phyloP scores from a whole-genome alignment of 1,140 invertebrate genomes.

The Sarcophaga bullata region DNA sequence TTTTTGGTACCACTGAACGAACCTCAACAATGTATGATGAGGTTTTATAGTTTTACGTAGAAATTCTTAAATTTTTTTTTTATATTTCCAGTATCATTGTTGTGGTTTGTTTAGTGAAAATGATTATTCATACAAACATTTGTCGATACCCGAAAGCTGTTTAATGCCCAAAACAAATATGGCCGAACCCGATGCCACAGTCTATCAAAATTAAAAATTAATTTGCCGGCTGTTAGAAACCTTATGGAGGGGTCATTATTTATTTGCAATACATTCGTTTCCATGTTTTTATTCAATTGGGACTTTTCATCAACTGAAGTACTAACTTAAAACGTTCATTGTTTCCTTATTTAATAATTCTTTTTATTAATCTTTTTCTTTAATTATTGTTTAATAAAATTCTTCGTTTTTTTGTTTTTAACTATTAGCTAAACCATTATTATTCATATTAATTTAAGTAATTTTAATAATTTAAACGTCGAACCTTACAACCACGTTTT shows the following conservation, averaged over 20 bases:
- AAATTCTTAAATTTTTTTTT: not conserved
- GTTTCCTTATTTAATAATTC: too few relatives aligned
- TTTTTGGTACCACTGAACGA: too few relatives aligned
- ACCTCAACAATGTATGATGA: too few relatives aligned
- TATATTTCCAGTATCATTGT: slow-evolving; percentile 47
- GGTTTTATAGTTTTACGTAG: too few relatives aligned
- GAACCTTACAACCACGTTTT: not conserved
- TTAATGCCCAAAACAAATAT: slow-evolving; percentile 46
- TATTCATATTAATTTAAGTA: slow-evolving; percentile 32
- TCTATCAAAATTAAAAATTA: not conserved
- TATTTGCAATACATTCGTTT: slow-evolving; percentile 27
- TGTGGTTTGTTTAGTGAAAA: slow-evolving; percentile 53
- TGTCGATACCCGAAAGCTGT: slow-evolving; percentile 56
- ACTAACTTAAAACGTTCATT: too few relatives aligned
- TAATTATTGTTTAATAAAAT: too few relatives aligned
- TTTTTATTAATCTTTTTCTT: not conserved
- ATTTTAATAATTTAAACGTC: slow-evolving; percentile 1
- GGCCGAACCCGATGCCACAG: not conserved
- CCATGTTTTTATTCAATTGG: slow-evolving; percentile 42
- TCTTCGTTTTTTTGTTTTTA: not conserved
- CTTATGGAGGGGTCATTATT: slow-evolving; percentile 33
- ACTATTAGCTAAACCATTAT: not conserved
- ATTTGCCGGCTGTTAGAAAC: slow-evolving; percentile 41
- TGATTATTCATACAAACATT: slow-evolving; percentile 54
- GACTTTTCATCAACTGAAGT: slow-evolving; percentile 37